Percentiles rank a stretch among this genome's conserved stretches.
Conservation (phyloP, 2,888 invertebrate species). For the Caenorhabditis sp. region DNA sequence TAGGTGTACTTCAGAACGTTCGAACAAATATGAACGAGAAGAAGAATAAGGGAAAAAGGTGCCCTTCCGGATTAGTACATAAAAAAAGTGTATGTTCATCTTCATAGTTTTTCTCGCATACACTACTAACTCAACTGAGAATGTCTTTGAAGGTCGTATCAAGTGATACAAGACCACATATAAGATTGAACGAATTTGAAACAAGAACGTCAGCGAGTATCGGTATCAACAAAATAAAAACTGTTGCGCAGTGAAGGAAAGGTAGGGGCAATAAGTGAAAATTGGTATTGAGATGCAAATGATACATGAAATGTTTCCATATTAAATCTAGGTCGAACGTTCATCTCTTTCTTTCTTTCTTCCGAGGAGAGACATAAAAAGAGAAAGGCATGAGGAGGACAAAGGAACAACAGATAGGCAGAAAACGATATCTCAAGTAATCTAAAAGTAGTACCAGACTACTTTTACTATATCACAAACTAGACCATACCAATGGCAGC, state of each 20-base stretch:
- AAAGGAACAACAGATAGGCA: slow-evolving; percentile 27
- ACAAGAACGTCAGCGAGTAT: slow-evolving; percentile 42
- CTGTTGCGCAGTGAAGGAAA: slow-evolving; percentile 9
- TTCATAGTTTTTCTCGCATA: slow-evolving; percentile 6
- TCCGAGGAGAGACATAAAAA: slow-evolving; percentile 9
- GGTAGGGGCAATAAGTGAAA: slow-evolving; percentile 54
- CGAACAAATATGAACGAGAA: slow-evolving; percentile 48
- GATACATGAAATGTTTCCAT: slow-evolving; percentile 64
- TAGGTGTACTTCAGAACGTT: slow-evolving; percentile 64
- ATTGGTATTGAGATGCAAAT: slow-evolving; percentile 63
- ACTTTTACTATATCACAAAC: slow-evolving; percentile 60
- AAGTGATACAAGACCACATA: slow-evolving; percentile 27
- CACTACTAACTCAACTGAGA: slow-evolving; percentile 26
- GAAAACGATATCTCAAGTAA: slow-evolving; percentile 51
- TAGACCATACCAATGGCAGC: slow-evolving; percentile 41
- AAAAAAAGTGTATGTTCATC: slow-evolving; percentile 36
- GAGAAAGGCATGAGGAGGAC: slow-evolving; percentile 21
- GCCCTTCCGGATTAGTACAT: slow-evolving; percentile 59
- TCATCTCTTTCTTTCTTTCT: slow-evolving; percentile 14
- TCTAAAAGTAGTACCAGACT: slow-evolving; percentile 43
- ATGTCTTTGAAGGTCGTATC: slow-evolving; percentile 47
- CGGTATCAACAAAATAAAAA: slow-evolving; percentile 32
- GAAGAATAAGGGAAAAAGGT: slow-evolving; percentile 30
- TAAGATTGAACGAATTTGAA: slow-evolving; percentile 46
- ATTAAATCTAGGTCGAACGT: slow-evolving; percentile 63